phyloP scores from a whole-genome alignment of 2,113 vertebrate genomes.

The Vimba vimba region DNA sequence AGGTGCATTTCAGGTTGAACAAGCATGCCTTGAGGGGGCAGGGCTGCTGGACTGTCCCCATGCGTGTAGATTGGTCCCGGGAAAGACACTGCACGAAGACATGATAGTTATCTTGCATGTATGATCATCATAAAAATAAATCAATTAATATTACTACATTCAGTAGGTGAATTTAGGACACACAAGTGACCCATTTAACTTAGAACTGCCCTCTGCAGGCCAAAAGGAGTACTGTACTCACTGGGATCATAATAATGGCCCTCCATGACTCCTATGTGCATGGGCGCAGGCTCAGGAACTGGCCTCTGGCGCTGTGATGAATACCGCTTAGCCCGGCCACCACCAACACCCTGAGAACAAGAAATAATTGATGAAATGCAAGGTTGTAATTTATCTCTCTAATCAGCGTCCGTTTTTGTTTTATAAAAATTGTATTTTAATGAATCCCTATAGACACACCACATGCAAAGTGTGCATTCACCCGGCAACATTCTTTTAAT shows the following conservation, averaged over 20 bases:
- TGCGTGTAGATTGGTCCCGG: conserved; percentile 98
- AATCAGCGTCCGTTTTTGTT: too few species aligned
- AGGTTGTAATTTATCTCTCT: not conserved
- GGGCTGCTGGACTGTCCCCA: conserved; percentile 86
- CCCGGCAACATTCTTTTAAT: too few species aligned
- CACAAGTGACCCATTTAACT: not conserved
- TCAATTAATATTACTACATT: not conserved
- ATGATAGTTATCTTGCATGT: not conserved
- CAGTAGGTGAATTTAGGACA: not conserved
- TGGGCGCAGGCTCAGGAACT: conserved; percentile 87
- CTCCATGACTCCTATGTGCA: conserved; percentile 97
- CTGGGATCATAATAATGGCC: conserved; percentile 95
- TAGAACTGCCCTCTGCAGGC: not conserved
- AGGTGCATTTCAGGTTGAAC: conserved; percentile 98
- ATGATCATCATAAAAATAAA: not conserved
- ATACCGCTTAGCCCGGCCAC: conserved; percentile 91
- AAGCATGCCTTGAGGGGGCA: conserved; percentile 95
- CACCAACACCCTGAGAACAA: conserved; percentile 76
- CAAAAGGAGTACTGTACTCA: conserved; percentile 71
- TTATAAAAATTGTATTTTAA: too few species aligned
- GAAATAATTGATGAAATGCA: not conserved
- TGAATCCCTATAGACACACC: too few species aligned
- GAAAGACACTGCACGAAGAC: conserved; percentile 85
- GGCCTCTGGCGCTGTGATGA: conserved; percentile 93
- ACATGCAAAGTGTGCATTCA: too few species aligned